A percentile compares a stretch with the other conserved stretches of the same genome.
These are phyloP conservation scores for Aphis craccivora DNA, from an alignment of 1,140 invertebrate species.

Conservation along the genomic window DNA sequence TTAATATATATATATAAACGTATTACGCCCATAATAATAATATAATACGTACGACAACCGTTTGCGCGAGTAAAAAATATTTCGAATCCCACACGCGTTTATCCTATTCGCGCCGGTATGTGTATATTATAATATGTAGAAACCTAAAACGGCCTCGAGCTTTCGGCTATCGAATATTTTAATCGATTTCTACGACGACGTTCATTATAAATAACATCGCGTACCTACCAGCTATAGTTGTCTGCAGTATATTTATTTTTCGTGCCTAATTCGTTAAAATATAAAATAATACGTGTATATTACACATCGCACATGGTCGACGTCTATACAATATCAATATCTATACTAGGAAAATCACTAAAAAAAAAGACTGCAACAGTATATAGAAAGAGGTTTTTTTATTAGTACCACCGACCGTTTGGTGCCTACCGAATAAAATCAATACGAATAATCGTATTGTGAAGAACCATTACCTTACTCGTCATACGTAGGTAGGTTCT, in stretches of 20 bases:
- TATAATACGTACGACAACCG: constrained; percentile 6
- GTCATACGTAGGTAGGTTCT: not conserved
- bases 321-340: not conserved
- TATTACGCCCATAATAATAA: constrained; percentile 15
- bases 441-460: not conserved
- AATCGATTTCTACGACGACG: not conserved
- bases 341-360: not conserved
- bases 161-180: constrained; percentile 12
- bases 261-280: not conserved
- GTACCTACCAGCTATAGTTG: not conserved
- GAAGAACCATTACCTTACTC: not conserved
- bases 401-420: not conserved
- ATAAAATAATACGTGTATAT: not conserved
- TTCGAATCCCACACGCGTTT: constrained; percentile 3
- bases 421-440: not conserved
- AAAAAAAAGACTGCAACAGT: not conserved
- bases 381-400: not conserved
- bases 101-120: not conserved
- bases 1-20: not conserved
- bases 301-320: not conserved
- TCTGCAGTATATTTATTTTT: constrained; percentile 17
- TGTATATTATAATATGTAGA: not conserved
- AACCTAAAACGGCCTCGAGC: constrained; percentile 4
- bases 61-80: not conserved
- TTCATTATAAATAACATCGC: not conserved